Conservation (phyloP, 1,140 invertebrate genomes). For the Drosophila ficusphila region DNA sequence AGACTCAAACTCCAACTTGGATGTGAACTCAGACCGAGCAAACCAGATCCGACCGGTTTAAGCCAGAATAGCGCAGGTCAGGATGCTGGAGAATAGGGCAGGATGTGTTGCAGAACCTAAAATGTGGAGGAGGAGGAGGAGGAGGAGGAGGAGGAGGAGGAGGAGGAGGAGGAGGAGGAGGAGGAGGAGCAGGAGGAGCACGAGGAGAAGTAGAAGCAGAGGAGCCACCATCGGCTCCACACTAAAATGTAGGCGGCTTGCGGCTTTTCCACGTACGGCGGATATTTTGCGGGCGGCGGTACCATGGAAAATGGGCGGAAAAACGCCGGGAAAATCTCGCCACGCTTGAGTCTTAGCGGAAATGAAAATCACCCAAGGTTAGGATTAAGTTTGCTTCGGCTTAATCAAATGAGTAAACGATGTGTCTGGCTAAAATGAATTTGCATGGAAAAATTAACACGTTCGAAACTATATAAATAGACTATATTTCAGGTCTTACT, state of each 20-base stretch:
- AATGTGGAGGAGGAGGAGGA: background rate
- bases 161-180: background rate
- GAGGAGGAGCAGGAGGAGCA: background rate
- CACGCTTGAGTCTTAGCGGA: background rate
- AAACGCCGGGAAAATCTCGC: background rate
- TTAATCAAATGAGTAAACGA: background rate
- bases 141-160: background rate
- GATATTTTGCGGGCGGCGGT: background rate
- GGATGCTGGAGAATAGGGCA: slow-evolving; percentile 6
- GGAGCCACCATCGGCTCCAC: slow-evolving; percentile 19
- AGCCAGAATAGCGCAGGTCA: slow-evolving; percentile 29
- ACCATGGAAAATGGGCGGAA: slow-evolving; percentile 2
- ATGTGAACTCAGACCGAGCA: background rate
- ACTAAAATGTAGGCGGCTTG: slow-evolving; percentile 37
- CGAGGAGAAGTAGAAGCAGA: background rate
- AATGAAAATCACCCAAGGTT: background rate
- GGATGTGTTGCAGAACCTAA: background rate
- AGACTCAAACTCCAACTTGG: background rate
- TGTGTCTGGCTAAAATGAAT: too few relatives aligned
- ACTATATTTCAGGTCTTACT: too few relatives aligned
- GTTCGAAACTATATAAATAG: background rate
- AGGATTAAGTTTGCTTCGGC: background rate
- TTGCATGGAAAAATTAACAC: background rate
- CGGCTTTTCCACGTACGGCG: slow-evolving; percentile 11
- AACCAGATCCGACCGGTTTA: slow-evolving; percentile 12